Base-by-base conservation (phyloP, 1,140 invertebrate species). In the Orius laevigatus region DNA sequence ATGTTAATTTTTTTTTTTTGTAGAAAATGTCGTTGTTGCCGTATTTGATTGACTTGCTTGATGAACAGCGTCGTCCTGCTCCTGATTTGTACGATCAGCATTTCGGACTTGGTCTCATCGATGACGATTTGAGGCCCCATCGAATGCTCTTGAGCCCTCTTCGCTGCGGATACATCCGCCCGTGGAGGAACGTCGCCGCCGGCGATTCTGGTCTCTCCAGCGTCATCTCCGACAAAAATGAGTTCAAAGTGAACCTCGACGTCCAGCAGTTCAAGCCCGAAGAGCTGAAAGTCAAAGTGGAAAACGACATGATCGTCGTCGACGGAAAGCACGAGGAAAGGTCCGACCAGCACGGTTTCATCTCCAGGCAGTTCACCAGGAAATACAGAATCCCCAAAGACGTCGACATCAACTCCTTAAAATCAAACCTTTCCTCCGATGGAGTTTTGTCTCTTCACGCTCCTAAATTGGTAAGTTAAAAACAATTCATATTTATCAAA, bases 201-300 rank as follows among this genome's bases (percentile, higher is more conserved):
- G 19, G 19, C 2, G 19, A 45, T 19, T 45, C 43, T 3, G 43
- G 43, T 9, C 11, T 45, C 12, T 45, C 43, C 6, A 12, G 19
- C 8, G 43, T 45, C 11, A 31, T n/a, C 11, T 10, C 25, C 11
- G 20, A 45, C 25, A 31, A 45, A 19, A 45, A 32, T 12, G 11
- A 32, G 25, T 45, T 45, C n/a, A 32, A 10, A 31, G 25, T 38
- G n/a, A 12, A 38, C 36, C 36, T 16, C 36, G 81, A 85, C 58
- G 77, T 88, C 0, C 73, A 78, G 41, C 78, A 84, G 53, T 88
- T 86, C 63, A 71, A 74, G 51, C 83, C 84, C 0, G 80, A 88
- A 46, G 84, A 90, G 60, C 70, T 89, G 25, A 75, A 69, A 32
- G 78, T 88, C 1, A 86, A 81, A 63, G 66, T 78, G 1, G 50